These are phyloP conservation scores for Echinarachnius parma DNA, from an alignment of 53 echinoderm and acorn worm genomes.

Conservation along the genomic window DNA sequence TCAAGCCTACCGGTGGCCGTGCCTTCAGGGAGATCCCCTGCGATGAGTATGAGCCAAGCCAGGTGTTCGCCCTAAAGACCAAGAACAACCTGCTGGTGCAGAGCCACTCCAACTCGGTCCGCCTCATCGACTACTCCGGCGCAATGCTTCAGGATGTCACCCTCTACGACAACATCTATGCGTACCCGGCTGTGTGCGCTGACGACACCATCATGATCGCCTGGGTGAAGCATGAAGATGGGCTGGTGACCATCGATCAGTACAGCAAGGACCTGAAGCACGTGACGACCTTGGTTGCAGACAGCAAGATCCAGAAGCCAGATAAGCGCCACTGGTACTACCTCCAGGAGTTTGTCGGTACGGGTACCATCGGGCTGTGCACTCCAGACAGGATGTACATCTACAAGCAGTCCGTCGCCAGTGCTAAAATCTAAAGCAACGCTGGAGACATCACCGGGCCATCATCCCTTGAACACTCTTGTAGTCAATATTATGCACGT, in stretches of 20 bases:
- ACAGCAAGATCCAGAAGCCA: constrained; percentile 18
- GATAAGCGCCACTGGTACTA: constrained; percentile 34
- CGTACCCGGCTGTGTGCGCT: constrained; percentile 16
- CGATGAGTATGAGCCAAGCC: constrained; percentile 28
- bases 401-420: constrained; percentile 7
- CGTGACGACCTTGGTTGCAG: constrained; percentile 18
- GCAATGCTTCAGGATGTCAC: constrained; percentile 10
- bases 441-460: too few relatives aligned
- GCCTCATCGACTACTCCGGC: constrained; percentile 11
- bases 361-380: constrained; percentile 14
- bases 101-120: constrained; percentile 28
- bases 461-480: too few relatives aligned
- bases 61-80: constrained; percentile 14
- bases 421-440: too few relatives aligned
- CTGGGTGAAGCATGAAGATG: constrained; percentile 33
- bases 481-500: too few relatives aligned
- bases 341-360: constrained; percentile 27
- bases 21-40: constrained; percentile 24
- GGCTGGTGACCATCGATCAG: constrained; percentile 23
- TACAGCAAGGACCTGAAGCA: constrained; percentile 24
- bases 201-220: constrained; percentile 27
- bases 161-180: constrained; percentile 13
- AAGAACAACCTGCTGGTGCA: constrained; percentile 11
- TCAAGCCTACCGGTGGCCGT: constrained; percentile 2
- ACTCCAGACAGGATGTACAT: constrained; percentile 27